Evolutionary conservation across 2,113 vertebrate species (phyloP), one percentile per base, ranked within the genome.

Genomic region (Ascaphus truei): DNA sequence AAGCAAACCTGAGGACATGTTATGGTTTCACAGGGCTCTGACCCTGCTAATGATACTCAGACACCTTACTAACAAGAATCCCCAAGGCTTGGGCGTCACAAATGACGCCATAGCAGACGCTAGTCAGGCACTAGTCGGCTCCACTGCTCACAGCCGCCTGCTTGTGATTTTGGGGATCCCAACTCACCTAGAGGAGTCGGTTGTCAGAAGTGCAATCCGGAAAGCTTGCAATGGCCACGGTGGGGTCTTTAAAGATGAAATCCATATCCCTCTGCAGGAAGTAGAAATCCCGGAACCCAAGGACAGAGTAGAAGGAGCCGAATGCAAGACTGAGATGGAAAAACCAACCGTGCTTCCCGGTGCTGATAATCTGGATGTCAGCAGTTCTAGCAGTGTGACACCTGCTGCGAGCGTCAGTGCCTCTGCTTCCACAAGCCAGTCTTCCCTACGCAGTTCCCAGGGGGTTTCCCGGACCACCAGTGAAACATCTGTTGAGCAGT

Each of bases 1-100:
- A 0, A 90, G 95, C 77, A 99, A 99, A 68, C 97, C 97, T 0
- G 97, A 99, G 82, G 97, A 99, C 75, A 98, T 98, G 95, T 68
- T 99, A 4, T 99, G 97, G 97, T 99, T 99, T 79, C 97, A 99
- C n/a, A 90, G 96, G 1, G 93, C 93, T 0, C 88, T 99, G 27
- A 98, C 97, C 8, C 80, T 99, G 73, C 92, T 99, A n/a, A 93
- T 98, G 80, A 99, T 99, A 43, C 88, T 99, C 20, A 88, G 96
- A 7, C 95, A 99, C 74, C 88, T 99, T 1, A 89, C 93, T 9
- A 93, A 79, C 56, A 99, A 99, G 79, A 94, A 99, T 68, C 96
- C 95, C 0, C 96, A 99, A 62, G 97, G 97, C 0, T 55, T 98
- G 53, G 93, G 93, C 0, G 96, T 98, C 59, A 99, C 97, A 1